These are phyloP conservation scores for Pterocles burchelli DNA, from an alignment of 2,113 vertebrate genomes.

Conservation along the genomic window DNA sequence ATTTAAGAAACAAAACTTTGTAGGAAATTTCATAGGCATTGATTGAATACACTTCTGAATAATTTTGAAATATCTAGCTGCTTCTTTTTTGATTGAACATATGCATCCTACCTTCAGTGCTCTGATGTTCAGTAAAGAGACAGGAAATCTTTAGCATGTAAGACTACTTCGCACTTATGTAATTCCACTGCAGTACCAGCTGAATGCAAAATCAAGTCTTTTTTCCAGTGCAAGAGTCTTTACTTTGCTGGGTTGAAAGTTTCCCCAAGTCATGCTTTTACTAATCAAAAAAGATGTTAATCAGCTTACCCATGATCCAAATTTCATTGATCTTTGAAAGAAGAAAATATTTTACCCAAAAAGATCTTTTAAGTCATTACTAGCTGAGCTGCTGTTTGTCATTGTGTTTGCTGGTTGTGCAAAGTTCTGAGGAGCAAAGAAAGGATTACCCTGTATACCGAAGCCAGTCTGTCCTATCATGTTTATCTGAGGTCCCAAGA, in stretches of 20 bases:
- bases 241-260: slow-evolving; percentile 15
- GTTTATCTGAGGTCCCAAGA: slow-evolving; percentile 76
- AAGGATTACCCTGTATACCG: slow-evolving; percentile 94
- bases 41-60: not conserved
- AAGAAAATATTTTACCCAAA: slow-evolving; percentile 83
- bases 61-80: not conserved
- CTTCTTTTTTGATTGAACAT: not conserved
- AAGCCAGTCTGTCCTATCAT: slow-evolving; percentile 82
- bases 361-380: slow-evolving; percentile 95
- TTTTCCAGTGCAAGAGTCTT: slow-evolving; percentile 32
- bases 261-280: slow-evolving; percentile 47
- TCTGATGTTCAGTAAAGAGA: not conserved
- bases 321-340: slow-evolving; percentile 33
- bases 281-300: slow-evolving; percentile 51
- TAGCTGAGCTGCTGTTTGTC: slow-evolving; percentile 87
- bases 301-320: slow-evolving; percentile 72
- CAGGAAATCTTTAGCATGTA: not conserved
- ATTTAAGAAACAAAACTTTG: not conserved
- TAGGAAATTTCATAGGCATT: not conserved
- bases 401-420: slow-evolving; percentile 84
- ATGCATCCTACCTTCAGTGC: not conserved
- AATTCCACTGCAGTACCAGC: slow-evolving; percentile 30
- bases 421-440: slow-evolving; percentile 96
- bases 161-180: not conserved
- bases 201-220: slow-evolving; percentile 30